phyloP scores from a whole-genome alignment of 2,113 vertebrate genomes.

The Anarhynchus alexandrinus region DNA sequence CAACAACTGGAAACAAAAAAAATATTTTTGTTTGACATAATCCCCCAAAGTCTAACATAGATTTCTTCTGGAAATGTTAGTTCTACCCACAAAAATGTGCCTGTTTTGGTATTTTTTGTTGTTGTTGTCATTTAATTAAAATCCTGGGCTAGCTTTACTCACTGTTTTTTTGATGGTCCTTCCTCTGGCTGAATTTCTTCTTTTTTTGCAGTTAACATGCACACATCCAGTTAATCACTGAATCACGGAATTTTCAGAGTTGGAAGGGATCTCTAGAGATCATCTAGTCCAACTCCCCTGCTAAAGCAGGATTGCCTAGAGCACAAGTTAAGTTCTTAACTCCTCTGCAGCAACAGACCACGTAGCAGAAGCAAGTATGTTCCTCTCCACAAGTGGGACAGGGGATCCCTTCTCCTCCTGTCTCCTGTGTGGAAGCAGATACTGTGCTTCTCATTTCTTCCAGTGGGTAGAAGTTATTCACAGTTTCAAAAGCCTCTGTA shows the following conservation, averaged over 20 bases:
- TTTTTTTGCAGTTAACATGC: neutral
- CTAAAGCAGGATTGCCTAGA: too few relatives aligned
- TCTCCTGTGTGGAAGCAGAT: neutral
- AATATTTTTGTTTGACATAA: neutral
- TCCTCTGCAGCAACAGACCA: neutral
- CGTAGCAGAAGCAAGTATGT: rapidly evolving
- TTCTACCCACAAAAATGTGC: slow-evolving; percentile 3
- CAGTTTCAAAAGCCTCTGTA: neutral
- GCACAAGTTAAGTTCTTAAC: neutral
- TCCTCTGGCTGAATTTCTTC: neutral
- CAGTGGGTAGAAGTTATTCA: neutral
- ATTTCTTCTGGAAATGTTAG: neutral
- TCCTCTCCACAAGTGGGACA: neutral
- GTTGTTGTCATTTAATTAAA: neutral
- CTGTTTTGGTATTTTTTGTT: neutral
- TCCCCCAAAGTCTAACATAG: neutral
- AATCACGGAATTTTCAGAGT: too few relatives aligned
- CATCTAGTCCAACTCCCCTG: too few relatives aligned
- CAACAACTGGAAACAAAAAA: neutral
- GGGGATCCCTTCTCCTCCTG: neutral
- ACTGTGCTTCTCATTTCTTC: neutral
- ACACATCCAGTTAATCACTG: neutral
- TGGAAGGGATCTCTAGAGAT: too few relatives aligned
- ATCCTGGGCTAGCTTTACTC: neutral
- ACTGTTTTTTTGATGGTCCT: neutral